Conservation (phyloP, 2,888 invertebrate genomes). For the Laspeyria flexula region DNA sequence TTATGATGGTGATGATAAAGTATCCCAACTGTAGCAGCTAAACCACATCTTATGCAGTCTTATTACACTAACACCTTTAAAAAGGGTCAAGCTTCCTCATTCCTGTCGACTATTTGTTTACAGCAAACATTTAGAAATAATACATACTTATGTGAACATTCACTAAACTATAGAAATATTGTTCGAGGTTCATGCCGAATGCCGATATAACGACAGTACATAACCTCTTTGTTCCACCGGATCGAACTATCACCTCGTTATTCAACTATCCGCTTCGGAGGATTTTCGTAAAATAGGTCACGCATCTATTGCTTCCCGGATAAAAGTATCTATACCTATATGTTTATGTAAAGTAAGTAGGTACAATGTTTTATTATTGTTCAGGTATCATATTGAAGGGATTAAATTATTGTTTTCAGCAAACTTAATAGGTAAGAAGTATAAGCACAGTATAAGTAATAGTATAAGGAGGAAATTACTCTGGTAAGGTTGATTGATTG, state of each 20-base stretch:
- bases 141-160: conserved; percentile 7
- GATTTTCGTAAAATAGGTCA: conserved; percentile 21
- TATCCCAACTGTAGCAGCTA: too few relatives aligned
- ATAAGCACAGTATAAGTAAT: too few relatives aligned
- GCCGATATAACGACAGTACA: conserved; percentile 25
- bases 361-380: too few relatives aligned
- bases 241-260: conserved; percentile 30
- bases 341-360: too few relatives aligned
- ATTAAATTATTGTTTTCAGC: too few relatives aligned
- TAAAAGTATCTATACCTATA: conserved; percentile 7
- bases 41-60: too few relatives aligned
- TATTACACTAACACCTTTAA: too few relatives aligned
- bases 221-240: conserved; percentile 24
- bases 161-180: conserved; percentile 20
- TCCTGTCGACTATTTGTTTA: conserved; percentile 3
- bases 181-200: conserved; percentile 8
- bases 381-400: too few relatives aligned
- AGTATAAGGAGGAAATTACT: too few relatives aligned
- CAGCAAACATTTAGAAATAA: conserved; percentile 26
- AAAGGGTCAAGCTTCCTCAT: not conserved
- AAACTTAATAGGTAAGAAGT: too few relatives aligned
- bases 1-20: too few relatives aligned
- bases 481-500: too few relatives aligned
- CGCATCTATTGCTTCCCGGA: not conserved
- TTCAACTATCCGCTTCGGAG: conserved; percentile 5